Evolutionary conservation across 2,113 vertebrate species (phyloP).

Genomic region (Microcebus murinus): DNA sequence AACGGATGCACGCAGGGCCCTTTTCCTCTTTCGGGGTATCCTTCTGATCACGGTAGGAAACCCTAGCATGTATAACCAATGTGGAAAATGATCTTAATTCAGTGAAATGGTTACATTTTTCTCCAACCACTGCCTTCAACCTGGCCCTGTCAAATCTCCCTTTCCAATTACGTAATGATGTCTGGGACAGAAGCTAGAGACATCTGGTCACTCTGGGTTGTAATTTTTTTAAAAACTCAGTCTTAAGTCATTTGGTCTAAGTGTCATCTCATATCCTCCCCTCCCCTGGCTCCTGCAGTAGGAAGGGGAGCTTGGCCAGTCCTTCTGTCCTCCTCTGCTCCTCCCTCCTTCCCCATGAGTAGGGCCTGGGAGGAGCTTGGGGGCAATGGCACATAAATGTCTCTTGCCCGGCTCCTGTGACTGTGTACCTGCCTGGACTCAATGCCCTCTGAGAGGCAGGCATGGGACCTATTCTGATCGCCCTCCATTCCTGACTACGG

Average conservation of each 20-base stretch:
- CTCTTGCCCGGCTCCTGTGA: background rate
- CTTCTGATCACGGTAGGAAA: background rate
- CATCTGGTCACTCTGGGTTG: background rate
- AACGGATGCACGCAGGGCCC: background rate
- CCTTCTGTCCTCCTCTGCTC: too few species aligned
- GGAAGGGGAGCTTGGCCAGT: background rate
- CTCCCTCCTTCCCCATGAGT: background rate
- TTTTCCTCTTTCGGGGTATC: background rate
- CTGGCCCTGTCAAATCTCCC: background rate
- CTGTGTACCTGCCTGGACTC: background rate
- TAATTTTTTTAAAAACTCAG: background rate
- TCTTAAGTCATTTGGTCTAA: background rate
- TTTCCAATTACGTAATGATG: background rate
- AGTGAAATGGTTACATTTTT: background rate
- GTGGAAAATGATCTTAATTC: background rate
- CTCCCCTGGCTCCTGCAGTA: background rate
- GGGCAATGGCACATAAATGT: too few species aligned
- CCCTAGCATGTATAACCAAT: background rate
- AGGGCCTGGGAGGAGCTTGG: background rate
- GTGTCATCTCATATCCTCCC: background rate
- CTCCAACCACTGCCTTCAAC: background rate
- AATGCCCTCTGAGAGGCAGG: background rate
- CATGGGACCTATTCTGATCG: accelerated
- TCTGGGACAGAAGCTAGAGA: background rate
- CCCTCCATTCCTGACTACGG: background rate